Base-by-base conservation (phyloP, 2,113 vertebrate species). In the Cyanoliseus patagonus region DNA sequence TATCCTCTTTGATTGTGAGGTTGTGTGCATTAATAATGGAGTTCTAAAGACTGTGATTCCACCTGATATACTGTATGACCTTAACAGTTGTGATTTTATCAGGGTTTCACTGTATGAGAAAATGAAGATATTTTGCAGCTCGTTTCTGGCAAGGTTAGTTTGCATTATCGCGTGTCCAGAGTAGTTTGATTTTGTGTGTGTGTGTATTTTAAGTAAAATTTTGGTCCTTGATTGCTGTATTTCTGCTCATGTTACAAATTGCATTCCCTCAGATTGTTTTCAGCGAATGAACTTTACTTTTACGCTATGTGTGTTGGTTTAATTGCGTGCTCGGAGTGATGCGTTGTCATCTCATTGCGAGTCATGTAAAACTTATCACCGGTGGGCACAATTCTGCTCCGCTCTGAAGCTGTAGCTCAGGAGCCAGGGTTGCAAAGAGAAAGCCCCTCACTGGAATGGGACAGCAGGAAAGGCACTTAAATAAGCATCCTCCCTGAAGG, bases 1-100 rank as follows among this genome's bases (percentile, higher is more conserved):
- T 97, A 97, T 98, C 98, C 97, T 98, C 97, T 97, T 98, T 98
- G 98, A 98, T 98, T 98, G 98, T 98, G 97, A 98, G 97, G 97
- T 98, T 98, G 98, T 97, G 97, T 97, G 97, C 97, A 98, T 98
- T 98, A 98, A 98, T 98, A 98, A 98, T 97, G 97, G 97, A 97
- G 97, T 97, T 98, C 98, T 98, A 98, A 98, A 98, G 97, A 98
- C 98, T 98, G 97, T 97, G 97, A 98, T 98, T 98, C 97, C 93
- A 97, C 97, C 97, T 97, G 98, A 98, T 98, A 98, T 95, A 97
- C 97, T 97, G 97, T 95, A 98, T 98, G 98, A 98, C 98, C 98
- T 98, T 98, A 98, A 96, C 97, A 96, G 97, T 97, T 98, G 97
- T 97, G 98, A 98, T 98, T 98, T 97, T 97, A 98, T 98, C 97